Conservation (phyloP, 2,113 vertebrate genomes). For the Nymphicus hollandicus region DNA sequence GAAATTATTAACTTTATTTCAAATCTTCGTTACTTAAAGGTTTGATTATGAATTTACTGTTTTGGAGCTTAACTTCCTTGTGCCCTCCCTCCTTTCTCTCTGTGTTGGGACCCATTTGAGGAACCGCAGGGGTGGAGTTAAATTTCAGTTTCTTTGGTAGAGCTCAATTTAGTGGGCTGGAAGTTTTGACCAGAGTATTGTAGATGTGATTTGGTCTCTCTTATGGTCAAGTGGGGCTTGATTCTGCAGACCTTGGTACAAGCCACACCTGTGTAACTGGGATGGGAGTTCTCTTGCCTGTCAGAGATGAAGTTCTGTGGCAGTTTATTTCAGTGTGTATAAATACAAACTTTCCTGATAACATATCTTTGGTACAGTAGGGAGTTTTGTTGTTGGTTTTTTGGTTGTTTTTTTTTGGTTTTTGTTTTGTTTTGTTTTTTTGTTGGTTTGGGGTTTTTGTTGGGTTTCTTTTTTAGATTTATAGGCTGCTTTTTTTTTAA, state of each 20-base stretch:
- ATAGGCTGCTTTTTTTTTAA: no score
- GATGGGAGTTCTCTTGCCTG: background rate
- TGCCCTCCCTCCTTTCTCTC: background rate
- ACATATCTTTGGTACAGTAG: background rate
- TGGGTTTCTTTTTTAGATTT: background rate
- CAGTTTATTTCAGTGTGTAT: background rate
- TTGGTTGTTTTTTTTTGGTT: no score
- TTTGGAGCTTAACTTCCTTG: background rate
- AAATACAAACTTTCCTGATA: background rate
- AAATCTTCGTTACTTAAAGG: background rate
- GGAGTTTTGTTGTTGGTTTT: no score
- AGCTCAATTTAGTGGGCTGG: background rate
- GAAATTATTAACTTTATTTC: background rate
- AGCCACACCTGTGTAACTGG: accelerated
- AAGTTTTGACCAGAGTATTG: background rate
- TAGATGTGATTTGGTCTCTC: background rate
- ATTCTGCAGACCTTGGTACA: background rate
- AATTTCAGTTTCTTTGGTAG: background rate
- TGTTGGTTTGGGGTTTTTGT: background rate
- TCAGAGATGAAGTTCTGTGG: background rate
- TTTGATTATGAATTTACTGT: background rate
- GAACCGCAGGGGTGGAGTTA: background rate
- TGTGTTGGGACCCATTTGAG: background rate
- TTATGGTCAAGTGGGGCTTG: background rate
- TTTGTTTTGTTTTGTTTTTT: no score